Conservation (phyloP, 2,113 vertebrate genomes). For the Otolemur garnettii region DNA sequence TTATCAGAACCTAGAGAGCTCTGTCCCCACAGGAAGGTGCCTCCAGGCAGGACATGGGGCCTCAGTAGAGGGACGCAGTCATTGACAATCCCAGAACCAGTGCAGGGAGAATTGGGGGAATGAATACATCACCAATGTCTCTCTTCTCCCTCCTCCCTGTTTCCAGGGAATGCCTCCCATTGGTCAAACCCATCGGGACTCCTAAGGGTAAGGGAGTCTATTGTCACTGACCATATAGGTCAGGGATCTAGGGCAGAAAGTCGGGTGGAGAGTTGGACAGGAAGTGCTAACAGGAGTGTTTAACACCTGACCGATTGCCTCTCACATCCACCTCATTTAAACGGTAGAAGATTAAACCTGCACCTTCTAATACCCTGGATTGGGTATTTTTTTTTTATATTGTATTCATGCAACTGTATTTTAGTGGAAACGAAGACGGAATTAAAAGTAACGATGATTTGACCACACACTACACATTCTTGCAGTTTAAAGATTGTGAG, state of each 20-base stretch:
- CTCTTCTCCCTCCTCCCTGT: neutral
- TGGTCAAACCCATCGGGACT: neutral
- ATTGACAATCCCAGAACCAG: neutral
- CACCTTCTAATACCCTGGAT: neutral
- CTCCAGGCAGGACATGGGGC: neutral
- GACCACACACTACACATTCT: neutral
- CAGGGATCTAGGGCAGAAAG: neutral
- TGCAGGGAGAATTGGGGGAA: accelerated
- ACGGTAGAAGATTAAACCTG: neutral
- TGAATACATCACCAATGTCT: accelerated
- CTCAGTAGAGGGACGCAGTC: neutral
- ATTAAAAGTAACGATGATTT: neutral
- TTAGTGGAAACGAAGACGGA: neutral
- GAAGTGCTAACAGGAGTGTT: too few species aligned
- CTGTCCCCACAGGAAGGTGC: neutral
- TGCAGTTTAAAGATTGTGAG: neutral
- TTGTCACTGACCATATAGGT: neutral
- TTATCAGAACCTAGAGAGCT: neutral
- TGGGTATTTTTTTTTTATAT: neutral
- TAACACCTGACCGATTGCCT: accelerated
- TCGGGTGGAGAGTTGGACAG: neutral
- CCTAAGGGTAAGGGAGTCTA: neutral
- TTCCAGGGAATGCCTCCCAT: neutral
- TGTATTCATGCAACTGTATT: neutral
- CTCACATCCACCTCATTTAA: neutral